phyloP scores from a whole-genome alignment of 2,797 vertebrate genomes.

The Heterohyrax brucei region DNA sequence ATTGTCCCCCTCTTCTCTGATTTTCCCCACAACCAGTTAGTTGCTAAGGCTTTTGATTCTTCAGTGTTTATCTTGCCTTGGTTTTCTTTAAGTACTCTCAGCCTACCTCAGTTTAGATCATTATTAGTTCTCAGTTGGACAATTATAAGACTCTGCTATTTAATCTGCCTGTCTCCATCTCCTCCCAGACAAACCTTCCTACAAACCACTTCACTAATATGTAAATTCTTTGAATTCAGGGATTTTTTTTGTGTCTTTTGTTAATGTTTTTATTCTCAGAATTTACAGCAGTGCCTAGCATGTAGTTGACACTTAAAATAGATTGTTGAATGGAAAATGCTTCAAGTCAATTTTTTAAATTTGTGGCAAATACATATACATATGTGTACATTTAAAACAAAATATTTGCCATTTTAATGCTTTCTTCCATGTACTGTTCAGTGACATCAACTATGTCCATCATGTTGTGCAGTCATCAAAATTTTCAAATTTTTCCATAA shows the following conservation, averaged over 20 bases:
- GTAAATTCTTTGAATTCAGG: background rate
- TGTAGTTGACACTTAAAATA: background rate
- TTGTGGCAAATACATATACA: no score
- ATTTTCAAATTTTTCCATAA: no score
- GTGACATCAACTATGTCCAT: no score
- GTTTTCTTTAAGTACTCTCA: background rate
- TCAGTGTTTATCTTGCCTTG: background rate
- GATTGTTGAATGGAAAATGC: background rate
- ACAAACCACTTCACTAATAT: background rate
- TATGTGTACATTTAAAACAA: no score
- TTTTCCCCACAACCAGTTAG: background rate
- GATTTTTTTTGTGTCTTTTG: background rate
- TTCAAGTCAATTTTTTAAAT: background rate
- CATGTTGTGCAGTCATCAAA: no score
- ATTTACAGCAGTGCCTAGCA: background rate
- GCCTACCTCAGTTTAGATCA: background rate
- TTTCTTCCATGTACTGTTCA: no score
- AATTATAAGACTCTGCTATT: background rate
- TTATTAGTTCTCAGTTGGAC: background rate
- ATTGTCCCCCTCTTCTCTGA: background rate
- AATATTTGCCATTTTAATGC: no score
- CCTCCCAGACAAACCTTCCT: background rate
- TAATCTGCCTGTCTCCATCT: background rate
- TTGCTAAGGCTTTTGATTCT: background rate
- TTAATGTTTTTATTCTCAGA: background rate